These are phyloP conservation scores for Drosophila sordidapex DNA, from an alignment of 2,888 invertebrate species.

Conservation along the genomic window DNA sequence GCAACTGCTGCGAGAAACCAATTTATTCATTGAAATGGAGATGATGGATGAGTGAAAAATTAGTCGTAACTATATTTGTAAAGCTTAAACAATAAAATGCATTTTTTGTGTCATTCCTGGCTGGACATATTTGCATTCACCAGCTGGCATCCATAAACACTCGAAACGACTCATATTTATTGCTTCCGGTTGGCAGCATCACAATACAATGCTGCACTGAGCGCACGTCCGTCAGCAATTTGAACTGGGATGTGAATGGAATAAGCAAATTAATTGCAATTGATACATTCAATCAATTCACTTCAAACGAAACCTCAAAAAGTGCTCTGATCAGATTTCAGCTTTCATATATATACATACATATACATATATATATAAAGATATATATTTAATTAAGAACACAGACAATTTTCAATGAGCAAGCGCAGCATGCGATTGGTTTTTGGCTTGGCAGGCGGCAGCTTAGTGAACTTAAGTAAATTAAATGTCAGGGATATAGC, in stretches of 20 bases:
- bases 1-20: background rate
- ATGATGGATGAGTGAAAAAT: conserved; percentile 27
- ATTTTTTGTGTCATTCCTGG: conserved; percentile 11
- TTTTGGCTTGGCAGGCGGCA: conserved; percentile 18
- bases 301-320: conserved; percentile 15
- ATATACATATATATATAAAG: conserved; percentile 4
- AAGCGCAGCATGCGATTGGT: conserved; percentile 55
- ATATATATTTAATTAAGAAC: conserved; percentile 67
- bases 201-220: conserved; percentile 29
- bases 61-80: conserved; percentile 1
- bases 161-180: conserved; percentile 44
- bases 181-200: conserved; percentile 35
- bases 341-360: conserved; percentile 3
- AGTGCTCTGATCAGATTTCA: conserved; percentile 5
- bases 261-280: conserved; percentile 58
- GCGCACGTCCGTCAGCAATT: conserved; percentile 27
- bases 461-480: conserved; percentile 71
- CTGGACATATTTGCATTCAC: conserved; percentile 12
- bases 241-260: conserved; percentile 23
- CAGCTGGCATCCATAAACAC: conserved; percentile 38
- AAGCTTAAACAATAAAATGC: conserved; percentile 24
- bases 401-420: conserved; percentile 40
- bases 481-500: conserved; percentile 59
- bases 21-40: conserved; percentile 25
- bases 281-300: conserved; percentile 67